Percentiles rank a stretch among this genome's conserved stretches.
Evolutionary conservation across 2,113 vertebrate species (phyloP).

Genomic region (Etheostoma cragini): DNA sequence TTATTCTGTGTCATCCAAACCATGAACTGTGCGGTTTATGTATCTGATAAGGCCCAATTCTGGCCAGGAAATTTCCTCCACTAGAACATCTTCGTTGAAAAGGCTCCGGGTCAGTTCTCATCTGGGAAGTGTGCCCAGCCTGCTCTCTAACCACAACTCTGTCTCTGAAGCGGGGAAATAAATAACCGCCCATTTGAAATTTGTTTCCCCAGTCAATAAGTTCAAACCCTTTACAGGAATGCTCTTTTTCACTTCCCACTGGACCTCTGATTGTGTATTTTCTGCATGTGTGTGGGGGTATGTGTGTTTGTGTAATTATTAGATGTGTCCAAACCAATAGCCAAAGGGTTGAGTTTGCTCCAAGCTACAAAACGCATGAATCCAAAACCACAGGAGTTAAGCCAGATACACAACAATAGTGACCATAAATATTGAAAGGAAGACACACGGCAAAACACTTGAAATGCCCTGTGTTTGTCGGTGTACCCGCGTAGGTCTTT

Average conservation of each 20-base stretch:
- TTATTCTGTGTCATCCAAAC: conserved; percentile 45
- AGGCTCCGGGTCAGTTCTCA: conserved; percentile 12
- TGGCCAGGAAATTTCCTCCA: conserved; percentile 1
- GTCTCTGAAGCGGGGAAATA: conserved; percentile 24
- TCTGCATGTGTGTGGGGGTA: background rate
- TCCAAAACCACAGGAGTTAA: conserved; percentile 28
- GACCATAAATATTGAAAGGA: conserved; percentile 46
- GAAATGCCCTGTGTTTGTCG: background rate
- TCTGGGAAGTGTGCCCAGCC: conserved; percentile 11
- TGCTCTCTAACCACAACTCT: conserved; percentile 23
- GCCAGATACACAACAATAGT: conserved; percentile 44
- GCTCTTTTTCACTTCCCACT: conserved; percentile 15
- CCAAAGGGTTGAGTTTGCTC: background rate
- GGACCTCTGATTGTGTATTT: conserved; percentile 25
- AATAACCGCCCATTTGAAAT: conserved; percentile 27
- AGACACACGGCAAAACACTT: conserved; percentile 26
- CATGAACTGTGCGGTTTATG: conserved; percentile 20
- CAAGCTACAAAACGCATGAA: conserved; percentile 44
- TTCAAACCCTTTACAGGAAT: conserved; percentile 49
- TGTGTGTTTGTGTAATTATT: conserved; percentile 15
- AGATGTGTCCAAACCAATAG: conserved; percentile 34
- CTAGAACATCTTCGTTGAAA: conserved; percentile 17
- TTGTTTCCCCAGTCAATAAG: conserved; percentile 34
- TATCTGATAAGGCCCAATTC: conserved; percentile 41
- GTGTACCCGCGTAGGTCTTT: background rate